These are phyloP conservation scores for Orientallactaga bullata DNA, from an alignment of 2,113 vertebrate species.

Conservation along the genomic window DNA sequence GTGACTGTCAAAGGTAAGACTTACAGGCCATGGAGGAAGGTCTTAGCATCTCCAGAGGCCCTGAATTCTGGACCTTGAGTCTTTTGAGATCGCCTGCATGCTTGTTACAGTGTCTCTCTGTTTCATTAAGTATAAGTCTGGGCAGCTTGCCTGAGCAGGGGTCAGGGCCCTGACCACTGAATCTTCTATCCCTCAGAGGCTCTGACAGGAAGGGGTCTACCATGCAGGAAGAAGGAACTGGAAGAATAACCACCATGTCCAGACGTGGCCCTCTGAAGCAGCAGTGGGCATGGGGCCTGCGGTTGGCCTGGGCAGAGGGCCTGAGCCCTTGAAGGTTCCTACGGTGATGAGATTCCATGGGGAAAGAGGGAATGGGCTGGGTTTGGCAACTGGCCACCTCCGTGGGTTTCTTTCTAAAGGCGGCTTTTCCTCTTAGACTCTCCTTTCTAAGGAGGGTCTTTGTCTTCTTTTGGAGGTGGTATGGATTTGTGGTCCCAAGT, in stretches of 20 bases:
- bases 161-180: not conserved
- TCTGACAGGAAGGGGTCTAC: not conserved
- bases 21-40: not conserved
- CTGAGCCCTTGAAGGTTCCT: conserved; percentile 35
- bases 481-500: conserved; percentile 58
- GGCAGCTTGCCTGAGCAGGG: not conserved
- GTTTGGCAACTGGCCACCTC: conserved; percentile 20
- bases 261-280: not conserved
- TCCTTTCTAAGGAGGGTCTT: conserved; percentile 67
- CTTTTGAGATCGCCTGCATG: not conserved
- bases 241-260: not conserved
- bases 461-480: conserved; percentile 59
- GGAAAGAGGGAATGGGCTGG: conserved; percentile 35
- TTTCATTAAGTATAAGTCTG: not conserved
- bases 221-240: not conserved
- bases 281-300: not conserved
- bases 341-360: not conserved
- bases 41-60: not conserved
- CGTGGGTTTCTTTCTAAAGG: conserved; percentile 53
- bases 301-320: not conserved
- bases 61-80: not conserved
- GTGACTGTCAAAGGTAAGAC: not conserved
- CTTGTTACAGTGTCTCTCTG: not conserved
- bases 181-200: accelerated
- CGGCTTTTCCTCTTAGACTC: conserved; percentile 52